Evolutionary conservation across 2,888 invertebrate genomes (phyloP).

Genomic region (Eucera pruinosa): DNA sequence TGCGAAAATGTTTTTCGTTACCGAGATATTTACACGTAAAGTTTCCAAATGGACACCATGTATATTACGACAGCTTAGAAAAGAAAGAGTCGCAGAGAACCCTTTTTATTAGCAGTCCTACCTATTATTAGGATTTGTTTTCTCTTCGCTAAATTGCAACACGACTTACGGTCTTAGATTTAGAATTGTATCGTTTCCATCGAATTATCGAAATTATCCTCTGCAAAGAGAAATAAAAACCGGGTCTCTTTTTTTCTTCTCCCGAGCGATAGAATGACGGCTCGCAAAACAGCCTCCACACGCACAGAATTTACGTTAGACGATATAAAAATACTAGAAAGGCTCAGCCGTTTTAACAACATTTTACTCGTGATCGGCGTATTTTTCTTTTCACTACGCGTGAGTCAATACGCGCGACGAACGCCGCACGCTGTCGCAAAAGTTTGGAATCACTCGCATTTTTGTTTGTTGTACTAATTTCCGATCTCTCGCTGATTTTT

Average conservation of each 20-base stretch:
- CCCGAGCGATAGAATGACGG: conserved; percentile 3
- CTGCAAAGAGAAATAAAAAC: conserved; percentile 6
- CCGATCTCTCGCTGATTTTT: not conserved
- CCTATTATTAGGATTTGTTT: too few relatives aligned
- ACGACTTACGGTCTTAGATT: conserved; percentile 29
- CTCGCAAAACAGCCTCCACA: conserved; percentile 18
- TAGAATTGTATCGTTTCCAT: conserved; percentile 10
- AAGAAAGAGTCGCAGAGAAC: conserved; percentile 45
- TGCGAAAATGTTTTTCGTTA: too few relatives aligned
- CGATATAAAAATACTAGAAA: conserved; percentile 49
- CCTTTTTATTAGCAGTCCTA: conserved; percentile 58
- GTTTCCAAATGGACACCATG: too few relatives aligned
- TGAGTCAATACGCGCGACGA: conserved; percentile 20
- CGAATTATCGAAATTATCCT: conserved; percentile 10
- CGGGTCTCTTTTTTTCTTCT: not conserved
- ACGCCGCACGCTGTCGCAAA: not conserved
- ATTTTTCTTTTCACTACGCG: not conserved
- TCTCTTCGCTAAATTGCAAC: conserved; percentile 55
- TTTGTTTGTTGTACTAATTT: not conserved
- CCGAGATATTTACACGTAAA: too few relatives aligned
- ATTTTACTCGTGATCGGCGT: conserved; percentile 21
- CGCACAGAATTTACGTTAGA: conserved; percentile 11
- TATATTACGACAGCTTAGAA: conserved; percentile 58
- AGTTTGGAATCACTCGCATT: not conserved
- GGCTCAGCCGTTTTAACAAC: conserved; percentile 29